Evolutionary conservation across 2,888 invertebrate species (phyloP), one percentile per base, ranked within the genome.

Genomic region (Masnerella sp.): DNA sequence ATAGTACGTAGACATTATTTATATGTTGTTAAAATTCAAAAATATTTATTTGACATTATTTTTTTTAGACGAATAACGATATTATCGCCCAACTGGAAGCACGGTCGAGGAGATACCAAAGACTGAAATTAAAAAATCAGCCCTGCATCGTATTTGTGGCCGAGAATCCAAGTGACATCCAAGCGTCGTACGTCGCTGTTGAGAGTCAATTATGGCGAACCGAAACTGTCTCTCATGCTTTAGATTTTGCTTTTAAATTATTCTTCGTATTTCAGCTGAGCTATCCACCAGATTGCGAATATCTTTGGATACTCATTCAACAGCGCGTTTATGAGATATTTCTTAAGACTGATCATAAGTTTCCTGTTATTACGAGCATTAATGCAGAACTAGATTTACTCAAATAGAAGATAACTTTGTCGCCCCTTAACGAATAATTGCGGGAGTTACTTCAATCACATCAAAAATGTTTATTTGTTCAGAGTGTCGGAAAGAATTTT

Each of bases 201-300:
- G 25, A 43, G n/a, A 9, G 25, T 12, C 11, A 43, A 5, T 7
- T 43, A 4, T 43, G 43, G 43, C 5, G 15, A 11, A 43, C 43
- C 2, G 25, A 3, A 2, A 14, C 38, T 8, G 2, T 2, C 2
- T 8, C 2, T 32, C 32, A 32, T 32, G 32, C 11, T 2, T 32
- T 42, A n/a, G 42, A 42, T 12, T 4, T 42, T 20, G 4, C n/a
- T 2, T 42, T 42, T 12, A 42, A 42, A 18, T n/a, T 18, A 5
- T 42, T 42, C 20, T 42, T 42, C 9, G 20, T 42, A 3, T 42
- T 42, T n/a, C 7, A 42, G 5, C 7, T 42, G 5, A 8, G 18
- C 7, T 42, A 42, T 42, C 42, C 42, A 42, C 18, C 17, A 4
- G 42, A 42, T n/a, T 42, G 42, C 20, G 18, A 42, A 18, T 20